Conservation (phyloP, 2,113 vertebrate species). For the Chaetura pelagica region DNA sequence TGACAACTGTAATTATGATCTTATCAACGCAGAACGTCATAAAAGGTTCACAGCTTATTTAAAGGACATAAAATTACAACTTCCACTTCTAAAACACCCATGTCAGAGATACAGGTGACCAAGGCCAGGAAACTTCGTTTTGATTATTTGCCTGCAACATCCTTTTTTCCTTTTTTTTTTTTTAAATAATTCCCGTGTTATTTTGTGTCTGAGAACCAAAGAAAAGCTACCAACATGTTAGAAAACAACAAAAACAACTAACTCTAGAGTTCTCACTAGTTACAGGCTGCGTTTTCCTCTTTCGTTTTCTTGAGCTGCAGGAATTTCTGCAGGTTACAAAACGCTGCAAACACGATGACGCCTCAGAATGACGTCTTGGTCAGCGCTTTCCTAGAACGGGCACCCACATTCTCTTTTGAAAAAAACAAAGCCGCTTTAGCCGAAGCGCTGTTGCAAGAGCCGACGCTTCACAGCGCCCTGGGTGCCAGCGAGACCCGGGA, state of each 20-base stretch:
- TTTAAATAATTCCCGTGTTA: background rate
- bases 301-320: constrained; percentile 30
- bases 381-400: background rate
- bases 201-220: background rate
- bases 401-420: background rate
- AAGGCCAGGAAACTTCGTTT: background rate
- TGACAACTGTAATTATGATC: constrained; percentile 9
- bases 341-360: background rate
- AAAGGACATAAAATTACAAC: background rate
- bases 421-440: background rate
- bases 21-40: background rate
- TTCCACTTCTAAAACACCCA: background rate
- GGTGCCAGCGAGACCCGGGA: background rate
- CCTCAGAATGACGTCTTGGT: constrained; percentile 6
- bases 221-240: background rate
- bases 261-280: background rate
- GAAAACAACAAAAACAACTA: background rate
- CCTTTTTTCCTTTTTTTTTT: background rate
- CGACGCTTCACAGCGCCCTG: background rate
- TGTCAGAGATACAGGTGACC: background rate
- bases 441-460: background rate
- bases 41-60: background rate
- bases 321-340: constrained; percentile 35
- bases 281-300: background rate
- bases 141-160: background rate